These are phyloP conservation scores for Accipiter cooperii DNA, from an alignment of 2,113 vertebrate genomes.

Conservation along the genomic window DNA sequence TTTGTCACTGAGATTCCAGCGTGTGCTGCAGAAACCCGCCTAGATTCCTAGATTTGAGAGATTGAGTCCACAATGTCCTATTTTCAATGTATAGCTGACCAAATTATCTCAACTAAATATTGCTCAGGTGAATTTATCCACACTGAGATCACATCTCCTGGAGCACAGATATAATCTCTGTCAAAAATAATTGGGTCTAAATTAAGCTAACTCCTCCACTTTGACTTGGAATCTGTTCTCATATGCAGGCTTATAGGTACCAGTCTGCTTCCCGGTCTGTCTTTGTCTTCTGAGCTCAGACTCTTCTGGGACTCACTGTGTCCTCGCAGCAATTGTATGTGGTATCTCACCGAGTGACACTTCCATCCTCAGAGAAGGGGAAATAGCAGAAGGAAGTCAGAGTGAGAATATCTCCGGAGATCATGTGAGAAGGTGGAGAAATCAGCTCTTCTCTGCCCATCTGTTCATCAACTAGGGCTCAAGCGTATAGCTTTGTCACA, in stretches of 20 bases:
- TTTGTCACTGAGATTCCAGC: background rate
- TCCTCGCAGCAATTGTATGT: background rate
- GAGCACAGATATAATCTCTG: background rate
- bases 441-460: background rate
- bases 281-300: background rate
- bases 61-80: accelerated
- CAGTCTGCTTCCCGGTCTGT: background rate
- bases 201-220: background rate
- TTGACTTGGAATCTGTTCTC: background rate
- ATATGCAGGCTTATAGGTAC: background rate
- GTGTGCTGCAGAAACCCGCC: background rate
- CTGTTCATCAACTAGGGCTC: background rate
- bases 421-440: background rate
- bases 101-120: background rate
- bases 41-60: background rate
- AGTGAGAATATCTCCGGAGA: background rate
- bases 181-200: background rate
- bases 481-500: background rate
- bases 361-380: background rate
- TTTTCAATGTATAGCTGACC: background rate
- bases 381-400: background rate
- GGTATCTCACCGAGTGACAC: background rate
- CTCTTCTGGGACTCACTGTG: background rate
- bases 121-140: background rate
- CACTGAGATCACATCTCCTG: background rate